Evolutionary conservation across 2,888 invertebrate species (phyloP).

Genomic region (Lasioglossum leucozonium): DNA sequence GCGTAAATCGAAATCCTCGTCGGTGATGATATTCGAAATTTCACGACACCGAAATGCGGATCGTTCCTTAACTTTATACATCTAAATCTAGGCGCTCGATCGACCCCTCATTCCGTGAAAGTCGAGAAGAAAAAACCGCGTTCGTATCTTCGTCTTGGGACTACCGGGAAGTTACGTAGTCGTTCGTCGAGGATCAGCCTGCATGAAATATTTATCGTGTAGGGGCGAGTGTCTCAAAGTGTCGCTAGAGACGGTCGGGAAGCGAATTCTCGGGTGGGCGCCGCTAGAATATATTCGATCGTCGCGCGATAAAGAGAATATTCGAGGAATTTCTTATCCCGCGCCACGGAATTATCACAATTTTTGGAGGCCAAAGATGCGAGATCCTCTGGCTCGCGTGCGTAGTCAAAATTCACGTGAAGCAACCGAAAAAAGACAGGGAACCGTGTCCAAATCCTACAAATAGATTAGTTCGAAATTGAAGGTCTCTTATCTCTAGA

Average conservation of each 20-base stretch:
- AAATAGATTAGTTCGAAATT: not conserved
- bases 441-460: not conserved
- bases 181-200: constrained; percentile 22
- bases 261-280: not conserved
- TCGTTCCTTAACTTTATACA: constrained; percentile 6
- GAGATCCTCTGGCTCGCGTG: not conserved
- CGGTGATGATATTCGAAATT: not conserved
- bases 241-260: not conserved
- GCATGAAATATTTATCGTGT: constrained; percentile 30
- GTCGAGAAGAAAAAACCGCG: constrained; percentile 2
- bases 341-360: not conserved
- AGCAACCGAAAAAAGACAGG: not conserved
- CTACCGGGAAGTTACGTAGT: not conserved
- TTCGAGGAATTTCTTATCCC: not conserved
- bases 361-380: not conserved
- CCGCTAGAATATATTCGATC: not conserved
- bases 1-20: constrained; percentile 1
- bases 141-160: constrained; percentile 3
- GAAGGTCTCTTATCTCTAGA: not conserved
- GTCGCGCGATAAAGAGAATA: not conserved
- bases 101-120: not conserved
- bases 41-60: not conserved
- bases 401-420: not conserved
- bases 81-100: not conserved
- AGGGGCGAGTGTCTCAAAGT: not conserved